Evolutionary conservation across 2,888 invertebrate genomes (phyloP), one percentile per base, ranked within the genome.

Genomic region (Cheilosia vernalis): DNA sequence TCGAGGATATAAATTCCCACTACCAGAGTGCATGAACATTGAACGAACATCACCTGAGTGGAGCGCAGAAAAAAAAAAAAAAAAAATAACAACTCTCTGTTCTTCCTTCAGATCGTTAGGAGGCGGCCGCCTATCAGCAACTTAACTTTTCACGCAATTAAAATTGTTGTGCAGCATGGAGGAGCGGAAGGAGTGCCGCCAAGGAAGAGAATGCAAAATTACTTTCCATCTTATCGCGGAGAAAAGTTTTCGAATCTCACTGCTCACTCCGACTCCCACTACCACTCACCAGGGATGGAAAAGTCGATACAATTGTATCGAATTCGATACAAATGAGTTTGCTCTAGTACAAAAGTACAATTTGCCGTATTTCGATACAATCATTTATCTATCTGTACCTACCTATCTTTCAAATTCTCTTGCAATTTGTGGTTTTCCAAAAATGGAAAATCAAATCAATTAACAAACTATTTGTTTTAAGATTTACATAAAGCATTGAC

Each of bases 111-210:
- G 49, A 63, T 69, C 63, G 69, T 73, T 55, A 19, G 40, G 37
- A 44, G 49, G 51, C 64, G 55, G 49, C 74, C 78, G 60, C 76
- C 85, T 81, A 85, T 81, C 85, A 77, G 81, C 63, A 85, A 85
- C 81, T 85, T 80, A 85, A 85, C 85, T 85, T 81, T 81, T 85
- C 85, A 85, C 85, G 85, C 85, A 85, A 85, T 85, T 85, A 85
- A 85, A 85, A 85, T 67, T 77, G 85, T 77, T 77, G 77, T 77
- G 72, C 81, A 72, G 33, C 60, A 5, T 37, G 24, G 24, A 27
- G 19, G 44, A 60, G 67, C 51, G 51, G 27, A 6, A 27, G 27
- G 6, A 27, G 27, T 27, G 27, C 27, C 76, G 27, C n/a, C 55
- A 40, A 44, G 17, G 61, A 85, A 80, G 84, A 76, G 84, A 76